A percentile compares a stretch with the other conserved stretches of the same genome.
Evolutionary conservation across 2,113 vertebrate genomes (phyloP).

Genomic region (Microtus richardsoni): DNA sequence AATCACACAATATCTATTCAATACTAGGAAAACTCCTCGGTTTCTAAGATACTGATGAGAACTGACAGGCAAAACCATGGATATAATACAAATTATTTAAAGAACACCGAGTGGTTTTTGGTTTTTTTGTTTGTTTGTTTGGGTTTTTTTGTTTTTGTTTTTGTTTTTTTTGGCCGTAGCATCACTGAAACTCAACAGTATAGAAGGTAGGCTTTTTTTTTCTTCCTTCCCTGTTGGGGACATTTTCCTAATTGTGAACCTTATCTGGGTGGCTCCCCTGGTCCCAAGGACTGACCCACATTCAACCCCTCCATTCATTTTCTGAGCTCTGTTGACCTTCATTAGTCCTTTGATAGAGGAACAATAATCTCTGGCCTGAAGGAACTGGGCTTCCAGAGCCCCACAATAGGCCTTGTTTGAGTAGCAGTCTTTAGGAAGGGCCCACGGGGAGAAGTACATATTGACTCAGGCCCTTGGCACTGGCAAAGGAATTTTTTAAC

Average conservation of each 20-base stretch:
- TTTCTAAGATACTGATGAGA: neutral
- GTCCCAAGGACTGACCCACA: neutral
- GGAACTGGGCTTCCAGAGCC: conserved; percentile 59
- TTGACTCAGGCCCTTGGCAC: conserved; percentile 70
- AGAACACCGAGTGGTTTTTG: neutral
- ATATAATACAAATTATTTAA: neutral
- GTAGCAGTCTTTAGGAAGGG: conserved; percentile 65
- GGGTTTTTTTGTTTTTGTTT: no score
- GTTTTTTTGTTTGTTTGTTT: no score
- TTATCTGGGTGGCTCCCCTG: neutral
- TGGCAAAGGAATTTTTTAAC: conserved; percentile 65
- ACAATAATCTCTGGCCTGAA: conserved; percentile 68
- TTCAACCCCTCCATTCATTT: conserved; percentile 60
- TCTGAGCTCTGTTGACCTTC: conserved; percentile 72
- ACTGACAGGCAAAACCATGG: neutral
- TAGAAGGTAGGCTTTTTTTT: neutral
- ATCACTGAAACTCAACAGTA: neutral
- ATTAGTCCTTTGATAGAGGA: conserved; percentile 70
- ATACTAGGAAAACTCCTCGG: neutral
- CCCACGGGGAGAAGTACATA: conserved; percentile 1
- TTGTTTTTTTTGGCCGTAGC: neutral
- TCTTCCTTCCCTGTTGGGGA: neutral
- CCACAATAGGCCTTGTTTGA: conserved; percentile 65
- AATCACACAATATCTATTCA: neutral
- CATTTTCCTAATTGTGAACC: neutral